phyloP scores from a whole-genome alignment of 2,797 vertebrate genomes.

The Smutsia temminckii region DNA sequence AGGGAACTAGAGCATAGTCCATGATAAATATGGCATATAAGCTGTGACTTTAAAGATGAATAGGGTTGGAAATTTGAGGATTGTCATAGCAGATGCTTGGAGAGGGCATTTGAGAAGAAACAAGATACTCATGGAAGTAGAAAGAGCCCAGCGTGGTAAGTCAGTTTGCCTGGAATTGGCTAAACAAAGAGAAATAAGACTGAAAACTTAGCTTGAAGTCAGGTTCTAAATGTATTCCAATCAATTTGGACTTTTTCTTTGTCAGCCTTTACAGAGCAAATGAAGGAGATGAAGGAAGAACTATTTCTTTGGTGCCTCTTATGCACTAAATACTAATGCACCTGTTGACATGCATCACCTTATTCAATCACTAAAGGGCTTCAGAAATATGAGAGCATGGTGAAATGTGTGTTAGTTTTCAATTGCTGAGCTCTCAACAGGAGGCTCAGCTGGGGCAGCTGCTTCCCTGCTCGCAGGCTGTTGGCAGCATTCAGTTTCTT shows the following conservation, averaged over 20 bases:
- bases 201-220: neutral
- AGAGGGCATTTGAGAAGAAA: neutral
- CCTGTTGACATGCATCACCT: neutral
- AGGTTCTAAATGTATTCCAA: neutral
- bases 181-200: neutral
- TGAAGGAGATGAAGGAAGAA: neutral
- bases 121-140: neutral
- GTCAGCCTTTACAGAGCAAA: neutral
- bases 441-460: neutral
- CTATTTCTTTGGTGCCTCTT: neutral
- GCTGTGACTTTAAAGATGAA: neutral
- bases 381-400: neutral
- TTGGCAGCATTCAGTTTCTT: neutral
- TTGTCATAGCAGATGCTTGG: too few relatives aligned
- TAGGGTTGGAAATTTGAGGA: neutral
- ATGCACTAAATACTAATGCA: neutral
- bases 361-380: neutral
- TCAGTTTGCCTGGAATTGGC: neutral
- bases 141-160: fast-evolving
- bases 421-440: neutral
- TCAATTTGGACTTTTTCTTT: neutral
- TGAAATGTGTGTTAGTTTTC: too few relatives aligned
- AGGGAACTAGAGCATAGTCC: neutral
- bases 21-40: neutral
- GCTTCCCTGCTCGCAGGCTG: neutral